Base-by-base conservation (phyloP, 2,113 vertebrate species). In the Anthoscopus minutus region DNA sequence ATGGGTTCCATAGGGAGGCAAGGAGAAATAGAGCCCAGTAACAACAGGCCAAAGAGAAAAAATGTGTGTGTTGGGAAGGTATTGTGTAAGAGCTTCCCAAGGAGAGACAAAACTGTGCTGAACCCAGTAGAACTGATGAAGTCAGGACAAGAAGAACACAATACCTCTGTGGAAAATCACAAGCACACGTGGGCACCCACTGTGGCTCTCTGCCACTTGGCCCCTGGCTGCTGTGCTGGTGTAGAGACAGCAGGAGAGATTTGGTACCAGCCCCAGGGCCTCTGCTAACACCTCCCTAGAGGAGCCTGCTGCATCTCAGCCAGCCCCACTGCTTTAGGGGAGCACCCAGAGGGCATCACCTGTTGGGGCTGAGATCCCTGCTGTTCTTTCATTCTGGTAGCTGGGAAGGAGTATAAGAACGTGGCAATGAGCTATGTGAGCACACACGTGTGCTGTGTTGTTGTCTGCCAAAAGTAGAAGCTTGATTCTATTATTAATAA, bases 181-280 rank as follows among this genome's bases (percentile, higher is more conserved):
- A 62, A 50, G 24, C 47, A 53, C 13, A 17, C 38, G 15, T 4
- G 17, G 15, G 23, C 19, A 50, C 13, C n/a, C 2, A 0, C 15
- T 27, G 25, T 19, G 40, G 15, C 54, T 58, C 13, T 35, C 17
- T 40, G 12, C 30, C 24, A 1, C 3, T 2, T 6, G 25, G 16
- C 13, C 18, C 6, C 21, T 14, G 54, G 5, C 54, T 88, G 31
- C 20, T 15, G 7, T 3, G 54, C 4, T 22, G 10, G 38, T 7
- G 16, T 4, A 19, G 66, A 57, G 3, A 13, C 42, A 25, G 3
- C 28, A 50, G 54, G 35, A 31, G 17, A 50, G 67, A 38, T 42
- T 31, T 48, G 13, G 5, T 4, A 13, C 6, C 37, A 33, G 15
- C 7, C 2, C 0, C 1, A 16, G 9, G 10, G 9, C 20, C 15